phyloP scores from a whole-genome alignment of 2,888 invertebrate species.

The Ethmia dodecea region DNA sequence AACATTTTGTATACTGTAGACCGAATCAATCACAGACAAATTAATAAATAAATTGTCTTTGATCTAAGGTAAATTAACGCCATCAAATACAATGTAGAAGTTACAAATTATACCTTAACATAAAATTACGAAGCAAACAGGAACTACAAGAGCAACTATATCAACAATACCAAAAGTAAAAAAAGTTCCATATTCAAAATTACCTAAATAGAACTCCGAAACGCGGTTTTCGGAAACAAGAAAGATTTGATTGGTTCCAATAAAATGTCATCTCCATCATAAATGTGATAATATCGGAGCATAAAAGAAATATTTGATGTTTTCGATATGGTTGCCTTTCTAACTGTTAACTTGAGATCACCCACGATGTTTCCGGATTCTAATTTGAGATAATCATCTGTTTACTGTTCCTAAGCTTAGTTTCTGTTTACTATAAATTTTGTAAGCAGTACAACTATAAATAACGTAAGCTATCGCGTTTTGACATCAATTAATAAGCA shows the following conservation, averaged over 20 bases:
- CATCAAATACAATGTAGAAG: no score
- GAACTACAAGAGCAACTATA: no score
- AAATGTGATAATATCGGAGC: slow-evolving; percentile 52
- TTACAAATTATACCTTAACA: no score
- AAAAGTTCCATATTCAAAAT: no score
- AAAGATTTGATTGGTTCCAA: slow-evolving; percentile 37
- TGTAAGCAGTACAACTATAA: background rate
- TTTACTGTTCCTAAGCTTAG: background rate
- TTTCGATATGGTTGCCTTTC: slow-evolving; percentile 29
- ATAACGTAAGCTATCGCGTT: background rate
- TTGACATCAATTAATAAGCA: background rate
- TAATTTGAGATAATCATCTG: slow-evolving; percentile 20
- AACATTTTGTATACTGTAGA: no score
- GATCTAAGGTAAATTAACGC: no score
- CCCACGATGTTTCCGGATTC: slow-evolving; percentile 62
- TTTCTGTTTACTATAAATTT: background rate
- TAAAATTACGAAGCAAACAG: no score
- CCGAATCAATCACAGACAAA: no score
- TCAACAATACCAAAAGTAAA: no score
- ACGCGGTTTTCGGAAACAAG: slow-evolving; percentile 5
- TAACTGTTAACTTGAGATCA: slow-evolving; percentile 31
- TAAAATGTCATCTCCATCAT: slow-evolving; percentile 52
- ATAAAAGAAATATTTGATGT: slow-evolving; percentile 36
- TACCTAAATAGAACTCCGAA: no score
- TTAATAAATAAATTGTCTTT: no score